These are phyloP conservation scores for Drosophila mercatorum DNA, from an alignment of 2,888 invertebrate species.

Conservation along the genomic window DNA sequence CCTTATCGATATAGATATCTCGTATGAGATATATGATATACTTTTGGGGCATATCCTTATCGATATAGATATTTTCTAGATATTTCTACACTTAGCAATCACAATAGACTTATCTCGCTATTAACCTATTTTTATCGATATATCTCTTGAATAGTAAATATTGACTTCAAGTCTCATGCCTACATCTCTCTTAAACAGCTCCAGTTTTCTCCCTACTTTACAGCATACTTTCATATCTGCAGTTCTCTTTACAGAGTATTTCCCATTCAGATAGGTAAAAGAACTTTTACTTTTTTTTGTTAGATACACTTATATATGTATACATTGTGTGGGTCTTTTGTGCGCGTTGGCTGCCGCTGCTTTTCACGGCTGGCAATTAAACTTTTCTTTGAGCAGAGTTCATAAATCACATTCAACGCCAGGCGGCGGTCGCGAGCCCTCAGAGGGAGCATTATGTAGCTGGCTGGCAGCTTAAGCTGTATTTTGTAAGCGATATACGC, in stretches of 20 bases:
- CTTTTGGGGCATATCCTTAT: neutral
- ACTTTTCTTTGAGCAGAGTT: constrained; percentile 77
- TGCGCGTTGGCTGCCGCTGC: constrained; percentile 50
- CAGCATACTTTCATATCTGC: neutral
- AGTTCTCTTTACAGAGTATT: neutral
- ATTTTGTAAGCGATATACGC: constrained; percentile 42
- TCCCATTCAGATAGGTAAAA: neutral
- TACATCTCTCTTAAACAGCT: neutral
- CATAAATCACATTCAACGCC: constrained; percentile 79
- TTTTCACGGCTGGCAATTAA: constrained; percentile 81
- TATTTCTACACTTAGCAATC: neutral
- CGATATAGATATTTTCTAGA: no score
- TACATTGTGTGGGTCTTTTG: constrained; percentile 42
- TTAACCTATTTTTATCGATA: no score
- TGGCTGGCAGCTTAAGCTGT: constrained; percentile 53
- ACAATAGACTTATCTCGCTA: no score
- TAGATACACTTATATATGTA: constrained; percentile 13
- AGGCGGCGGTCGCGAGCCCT: constrained; percentile 47
- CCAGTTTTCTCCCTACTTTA: neutral
- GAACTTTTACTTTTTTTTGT: constrained; percentile 34
- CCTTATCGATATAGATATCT: no score
- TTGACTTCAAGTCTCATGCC: neutral
- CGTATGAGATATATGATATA: neutral
- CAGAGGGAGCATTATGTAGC: constrained; percentile 25
- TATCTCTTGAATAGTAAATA: neutral